Percentiles rank a stretch among this genome's conserved stretches.
These are phyloP conservation scores for Rhodophaea formosa DNA, from an alignment of 2,888 invertebrate species.

Conservation along the genomic window DNA sequence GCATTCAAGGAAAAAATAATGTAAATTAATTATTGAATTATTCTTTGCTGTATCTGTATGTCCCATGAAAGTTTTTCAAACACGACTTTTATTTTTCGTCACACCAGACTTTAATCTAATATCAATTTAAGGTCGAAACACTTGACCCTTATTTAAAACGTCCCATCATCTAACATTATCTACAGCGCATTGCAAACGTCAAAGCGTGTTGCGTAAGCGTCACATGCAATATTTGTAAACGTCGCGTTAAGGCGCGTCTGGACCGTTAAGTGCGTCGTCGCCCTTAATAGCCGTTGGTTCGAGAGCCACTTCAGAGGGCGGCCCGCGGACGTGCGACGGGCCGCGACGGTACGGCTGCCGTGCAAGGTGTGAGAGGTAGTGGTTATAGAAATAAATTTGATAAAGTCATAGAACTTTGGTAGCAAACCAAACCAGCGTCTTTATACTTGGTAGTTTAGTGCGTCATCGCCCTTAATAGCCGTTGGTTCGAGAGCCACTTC, in stretches of 20 bases:
- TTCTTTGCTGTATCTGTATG: too few species aligned
- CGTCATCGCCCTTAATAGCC: slow-evolving; percentile 12
- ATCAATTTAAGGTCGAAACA: too few species aligned
- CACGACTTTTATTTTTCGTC: too few species aligned
- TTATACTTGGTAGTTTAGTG: slow-evolving; percentile 7
- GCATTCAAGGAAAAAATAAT: too few species aligned
- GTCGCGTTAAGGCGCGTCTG: slow-evolving; percentile 1
- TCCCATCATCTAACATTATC: too few species aligned
- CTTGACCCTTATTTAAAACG: too few species aligned
- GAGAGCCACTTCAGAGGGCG: slow-evolving; percentile 3
- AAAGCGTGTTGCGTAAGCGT: slow-evolving; percentile 6
- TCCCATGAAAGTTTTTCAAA: too few species aligned
- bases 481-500: slow-evolving; percentile 5
- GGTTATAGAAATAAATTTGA: not conserved
- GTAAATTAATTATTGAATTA: too few species aligned
- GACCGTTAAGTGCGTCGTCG: slow-evolving; percentile 11
- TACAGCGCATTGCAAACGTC: slow-evolving; percentile 13
- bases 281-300: slow-evolving; percentile 9
- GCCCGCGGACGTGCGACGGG: not conserved
- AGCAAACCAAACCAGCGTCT: too few species aligned
- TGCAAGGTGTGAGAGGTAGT: not conserved
- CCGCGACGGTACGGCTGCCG: not conserved
- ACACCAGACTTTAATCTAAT: too few species aligned
- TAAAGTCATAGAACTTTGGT: too few species aligned
- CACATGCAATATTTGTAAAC: not conserved